phyloP scores from a whole-genome alignment of 2,888 invertebrate genomes.

The Diachrysia chrysitis region DNA sequence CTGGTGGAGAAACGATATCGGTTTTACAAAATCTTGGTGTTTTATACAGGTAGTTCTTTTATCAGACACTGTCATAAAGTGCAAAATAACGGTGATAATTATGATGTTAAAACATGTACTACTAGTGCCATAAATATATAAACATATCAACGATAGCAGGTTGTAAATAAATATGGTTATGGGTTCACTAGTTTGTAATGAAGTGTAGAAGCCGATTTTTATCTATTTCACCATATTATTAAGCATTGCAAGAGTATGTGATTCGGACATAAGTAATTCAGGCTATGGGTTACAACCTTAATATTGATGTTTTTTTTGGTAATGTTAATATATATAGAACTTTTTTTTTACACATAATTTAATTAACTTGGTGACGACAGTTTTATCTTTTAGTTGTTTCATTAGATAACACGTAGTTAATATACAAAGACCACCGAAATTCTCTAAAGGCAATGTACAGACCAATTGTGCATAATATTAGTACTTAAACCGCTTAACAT shows the following conservation, averaged over 20 bases:
- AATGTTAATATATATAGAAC: too few species aligned
- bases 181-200: background rate
- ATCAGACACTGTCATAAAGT: background rate
- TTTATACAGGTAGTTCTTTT: background rate
- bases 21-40: background rate
- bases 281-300: too few species aligned
- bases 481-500: too few species aligned
- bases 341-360: too few species aligned
- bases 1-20: background rate
- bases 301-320: too few species aligned
- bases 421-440: too few species aligned
- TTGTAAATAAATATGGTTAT: slow-evolving; percentile 4
- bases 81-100: background rate
- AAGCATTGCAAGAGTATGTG: background rate
- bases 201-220: slow-evolving; percentile 4
- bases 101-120: slow-evolving; percentile 1
- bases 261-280: background rate
- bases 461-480: too few species aligned
- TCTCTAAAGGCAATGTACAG: too few species aligned
- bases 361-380: too few species aligned
- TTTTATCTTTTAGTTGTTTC: too few species aligned
- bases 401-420: too few species aligned
- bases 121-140: background rate
- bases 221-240: background rate
- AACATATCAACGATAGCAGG: background rate